Evolutionary conservation across 2,113 vertebrate species (phyloP), one percentile per base, ranked within the genome.

Genomic region (Xiphias gladius): DNA sequence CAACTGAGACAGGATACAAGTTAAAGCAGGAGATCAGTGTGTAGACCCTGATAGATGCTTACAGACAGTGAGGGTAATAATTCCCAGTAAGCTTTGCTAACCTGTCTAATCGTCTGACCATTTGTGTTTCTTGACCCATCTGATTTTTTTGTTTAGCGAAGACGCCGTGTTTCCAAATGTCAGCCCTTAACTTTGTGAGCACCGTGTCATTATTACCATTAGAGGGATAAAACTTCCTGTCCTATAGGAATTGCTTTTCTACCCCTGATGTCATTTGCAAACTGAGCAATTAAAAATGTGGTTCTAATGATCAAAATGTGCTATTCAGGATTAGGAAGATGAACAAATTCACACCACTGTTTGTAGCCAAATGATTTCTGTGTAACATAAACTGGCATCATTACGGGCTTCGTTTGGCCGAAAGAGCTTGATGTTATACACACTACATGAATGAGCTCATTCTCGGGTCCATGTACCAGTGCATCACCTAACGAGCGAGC

Each of bases 371-470:
- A 52, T 10, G 0, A 16, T 32, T 72, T 65, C 46, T 61, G 19
- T 4, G 13, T 0, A 7, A 17, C 10, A 55, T 24, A 72, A 64
- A 24, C 58, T 4, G 32, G 5, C 50, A 76, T 80, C 37, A 72
- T 3, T 58, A 43, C 6, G n/a, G 4, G 16, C 63, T 43, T 65
- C 62, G 81, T 76, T n/a, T 7, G 55, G 5, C n/a, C 32, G 35
- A 35, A 58, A 39, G 75, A 19, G 50, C 50, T 52, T 1, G 10
- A 54, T 61, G 46, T 28, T 37, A 4, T 17, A 24, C 61, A 7
- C 7, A 6, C 3, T 55, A 28, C 58, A 20, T 81, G 82, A 91
- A 79, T 54, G 66, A 73, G 48, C 57, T 63, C 63, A 58, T 72
- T 55, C 19, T 63, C 32, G 26, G n/a, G 5, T 69, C 37, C 19